Base-by-base conservation (phyloP, 2,888 invertebrate species). In the Brenthis ino region DNA sequence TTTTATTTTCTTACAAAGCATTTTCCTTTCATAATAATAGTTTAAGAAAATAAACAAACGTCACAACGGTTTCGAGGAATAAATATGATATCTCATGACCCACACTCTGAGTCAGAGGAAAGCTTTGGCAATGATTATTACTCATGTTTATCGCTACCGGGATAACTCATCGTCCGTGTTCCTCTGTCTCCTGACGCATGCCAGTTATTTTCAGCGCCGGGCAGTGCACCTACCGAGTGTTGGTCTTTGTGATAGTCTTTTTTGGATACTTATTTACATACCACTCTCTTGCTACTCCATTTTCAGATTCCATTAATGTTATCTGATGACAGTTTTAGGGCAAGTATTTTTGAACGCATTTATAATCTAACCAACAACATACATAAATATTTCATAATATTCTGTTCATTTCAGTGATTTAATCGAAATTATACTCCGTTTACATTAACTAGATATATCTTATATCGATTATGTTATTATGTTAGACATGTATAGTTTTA, bases 61-160 rank as follows among this genome's bases (percentile, higher is more conserved):
- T 69, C 65, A 57, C 20, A 12, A 50, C 3, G 33, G 43, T 68
- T 69, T 68, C 61, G 24, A 51, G 65, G 64, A 76, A 72, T 71
- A 63, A 69, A 69, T 61, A 66, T 66, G 50, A 64, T 67, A 63
- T 57, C 14, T 56, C 58, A 64, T 50, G 51, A 64, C 69, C 50
- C 53, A 65, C 67, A 73, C 57, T 63, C 60, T 79, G 75, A 88
- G 80, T 87, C 86, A 85, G 70, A 77, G 79, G 58, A 78, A 78
- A 86, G 74, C 77, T 83, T 85, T 87, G 88, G 85, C 88, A 88
- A 86, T 84, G 56, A 67, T 60, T 82, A 85, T 89, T 87, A 88
- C 84, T 90, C 88, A 89, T 85, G 86, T 88, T 87, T 87, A 87
- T 86, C 83, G 82, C 81, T 78, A 80, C 80, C 80, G 78, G 77